A percentile compares a stretch with the other conserved stretches of the same genome.
Conservation (phyloP, 1,140 invertebrate species). For the Penaeus chinensis region DNA sequence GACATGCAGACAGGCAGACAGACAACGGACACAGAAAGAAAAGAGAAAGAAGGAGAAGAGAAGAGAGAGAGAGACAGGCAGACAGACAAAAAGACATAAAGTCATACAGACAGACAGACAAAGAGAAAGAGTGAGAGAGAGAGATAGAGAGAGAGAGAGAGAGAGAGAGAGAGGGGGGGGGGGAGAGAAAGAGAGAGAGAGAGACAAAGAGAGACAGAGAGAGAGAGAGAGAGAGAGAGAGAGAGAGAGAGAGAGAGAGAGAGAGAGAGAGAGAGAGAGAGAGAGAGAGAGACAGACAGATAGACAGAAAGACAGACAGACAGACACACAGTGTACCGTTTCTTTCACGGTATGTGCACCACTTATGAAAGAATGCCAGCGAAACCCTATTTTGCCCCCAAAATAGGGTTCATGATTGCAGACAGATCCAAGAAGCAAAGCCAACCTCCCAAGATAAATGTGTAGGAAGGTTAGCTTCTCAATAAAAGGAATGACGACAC, state of each 20-base stretch:
- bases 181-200: background rate
- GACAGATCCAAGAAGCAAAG: no score
- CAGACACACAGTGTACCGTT: background rate
- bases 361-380: no score
- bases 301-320: background rate
- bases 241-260: background rate
- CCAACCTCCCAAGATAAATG: no score
- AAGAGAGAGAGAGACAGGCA: background rate
- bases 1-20: background rate
- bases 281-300: background rate
- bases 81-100: no score
- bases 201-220: background rate
- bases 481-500: no score
- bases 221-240: background rate
- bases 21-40: background rate
- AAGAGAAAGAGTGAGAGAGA: no score
- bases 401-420: no score
- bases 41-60: background rate
- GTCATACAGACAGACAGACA: no score
- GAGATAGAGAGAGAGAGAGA: no score
- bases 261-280: conserved; percentile 14
- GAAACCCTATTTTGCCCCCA: no score
- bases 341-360: background rate
- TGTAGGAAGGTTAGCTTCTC: no score
- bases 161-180: no score